These are phyloP conservation scores for Gibbula magus DNA, from an alignment of 2,888 invertebrate genomes.

Conservation along the genomic window DNA sequence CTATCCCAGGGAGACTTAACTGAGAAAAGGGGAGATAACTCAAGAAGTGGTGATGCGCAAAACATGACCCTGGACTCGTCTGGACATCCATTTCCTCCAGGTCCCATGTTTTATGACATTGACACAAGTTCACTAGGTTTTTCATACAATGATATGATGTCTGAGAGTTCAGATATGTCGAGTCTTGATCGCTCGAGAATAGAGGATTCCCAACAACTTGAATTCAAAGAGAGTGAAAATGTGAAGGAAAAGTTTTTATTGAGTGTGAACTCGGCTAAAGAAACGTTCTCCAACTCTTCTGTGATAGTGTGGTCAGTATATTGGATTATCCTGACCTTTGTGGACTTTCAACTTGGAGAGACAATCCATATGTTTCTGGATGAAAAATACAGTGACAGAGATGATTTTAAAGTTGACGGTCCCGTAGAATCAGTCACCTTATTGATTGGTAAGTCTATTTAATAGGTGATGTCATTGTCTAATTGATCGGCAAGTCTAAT, in stretches of 20 bases:
- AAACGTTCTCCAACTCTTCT: background rate
- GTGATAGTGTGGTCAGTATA: background rate
- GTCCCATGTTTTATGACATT: conserved; percentile 15
- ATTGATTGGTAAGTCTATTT: background rate
- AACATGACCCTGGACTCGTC: background rate
- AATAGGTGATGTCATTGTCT: background rate
- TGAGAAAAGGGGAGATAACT: conserved; percentile 1
- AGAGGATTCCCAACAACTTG: background rate
- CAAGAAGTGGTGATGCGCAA: background rate
- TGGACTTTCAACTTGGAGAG: background rate
- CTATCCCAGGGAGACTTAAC: background rate
- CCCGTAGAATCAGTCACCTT: background rate
- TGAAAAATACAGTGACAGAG: background rate
- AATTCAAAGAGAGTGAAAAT: background rate
- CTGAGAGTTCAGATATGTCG: background rate
- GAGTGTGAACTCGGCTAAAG: background rate
- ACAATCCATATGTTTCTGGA: background rate
- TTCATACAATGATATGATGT: conserved; percentile 8
- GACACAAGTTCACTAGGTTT: conserved; percentile 26
- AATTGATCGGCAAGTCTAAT: too few species aligned
- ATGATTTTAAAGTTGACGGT: background rate
- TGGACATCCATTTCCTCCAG: background rate
- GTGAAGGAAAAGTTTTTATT: background rate
- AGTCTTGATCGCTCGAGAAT: background rate
- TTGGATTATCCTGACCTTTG: background rate